Base-by-base conservation (phyloP, 2,888 invertebrate species). In the Tubulanus polymorphus region DNA sequence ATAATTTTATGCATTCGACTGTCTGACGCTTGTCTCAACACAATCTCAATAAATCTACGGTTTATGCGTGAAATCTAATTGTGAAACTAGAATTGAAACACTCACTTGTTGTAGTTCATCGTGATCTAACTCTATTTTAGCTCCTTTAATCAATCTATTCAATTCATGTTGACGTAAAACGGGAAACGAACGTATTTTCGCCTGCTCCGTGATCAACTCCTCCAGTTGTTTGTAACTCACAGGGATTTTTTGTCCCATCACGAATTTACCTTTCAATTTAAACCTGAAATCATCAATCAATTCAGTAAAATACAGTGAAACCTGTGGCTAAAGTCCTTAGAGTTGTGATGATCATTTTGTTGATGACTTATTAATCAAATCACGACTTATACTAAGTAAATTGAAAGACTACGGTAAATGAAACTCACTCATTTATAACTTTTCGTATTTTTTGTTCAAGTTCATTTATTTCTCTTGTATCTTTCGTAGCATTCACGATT, bases 181-280 rank as follows among this genome's bases (percentile, higher is more conserved):
- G 5, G 75, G 75, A 37, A 69, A 70, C 10, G 59, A 46, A 15
- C 55, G n/a, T 30, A 52, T 59, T 45, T 51, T 55, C 0, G 68
- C 65, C 37, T 67, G 69, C 45, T 63, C 67, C 26, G 65, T 58
- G 52, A 75, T 51, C 27, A 72, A 45, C 15, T 73, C 71, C 1
- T 70, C 67, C 28, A 75, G 61, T 65, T 63, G 67, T 74, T n/a
- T n/a, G 63, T 73, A 75, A 57, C 72, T 74, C 0, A 71, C 74
- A 23, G 75, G 75, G 29, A 74, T 66, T 46, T 71, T 74, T 57
- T 72, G 72, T 25, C 74, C 74, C 72, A 76, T 76, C 18, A 75
- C 73, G 27, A 64, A 62, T 48, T 70, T 62, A 3, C 67, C 68
- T 53, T 63, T 64, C 1, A 72, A 56, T 35, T 63, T 68, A 60